These are phyloP conservation scores for Martes martes DNA, from an alignment of 2,113 vertebrate genomes.

Conservation along the genomic window DNA sequence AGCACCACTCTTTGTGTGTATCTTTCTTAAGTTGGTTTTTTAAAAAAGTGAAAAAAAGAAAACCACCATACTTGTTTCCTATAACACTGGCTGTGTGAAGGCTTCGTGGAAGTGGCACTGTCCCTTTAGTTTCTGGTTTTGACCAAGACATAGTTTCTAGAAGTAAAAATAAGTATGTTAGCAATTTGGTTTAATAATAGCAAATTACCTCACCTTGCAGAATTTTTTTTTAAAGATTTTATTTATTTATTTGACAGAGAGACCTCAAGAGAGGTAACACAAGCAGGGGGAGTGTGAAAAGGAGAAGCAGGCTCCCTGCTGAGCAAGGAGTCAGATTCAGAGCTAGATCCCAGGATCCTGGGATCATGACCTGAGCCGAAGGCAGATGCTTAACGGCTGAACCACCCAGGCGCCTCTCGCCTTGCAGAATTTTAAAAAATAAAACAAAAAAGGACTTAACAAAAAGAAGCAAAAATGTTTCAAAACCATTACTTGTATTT, in stretches of 20 bases:
- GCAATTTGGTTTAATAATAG: constrained; percentile 11
- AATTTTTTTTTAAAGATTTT: not conserved
- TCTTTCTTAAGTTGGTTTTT: constrained; percentile 67
- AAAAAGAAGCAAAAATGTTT: constrained; percentile 48
- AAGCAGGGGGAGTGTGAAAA: too few species aligned
- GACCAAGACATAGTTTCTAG: constrained; percentile 97
- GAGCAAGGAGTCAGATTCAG: too few species aligned
- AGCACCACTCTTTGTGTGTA: not conserved
- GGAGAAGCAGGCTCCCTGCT: too few species aligned
- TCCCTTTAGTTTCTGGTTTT: constrained; percentile 89
- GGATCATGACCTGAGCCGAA: too few species aligned
- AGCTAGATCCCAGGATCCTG: too few species aligned
- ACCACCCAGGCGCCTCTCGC: not conserved
- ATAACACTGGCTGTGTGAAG: constrained; percentile 95
- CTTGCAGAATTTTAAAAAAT: not conserved
- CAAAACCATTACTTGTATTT: constrained; percentile 13
- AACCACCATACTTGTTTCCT: constrained; percentile 92
- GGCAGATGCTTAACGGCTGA: too few species aligned
- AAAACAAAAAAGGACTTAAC: constrained; percentile 17
- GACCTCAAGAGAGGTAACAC: too few species aligned
- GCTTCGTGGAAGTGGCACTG: constrained; percentile 92
- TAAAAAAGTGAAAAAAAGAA: constrained; percentile 56
- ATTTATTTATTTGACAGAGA: too few species aligned
- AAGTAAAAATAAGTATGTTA: constrained; percentile 72
- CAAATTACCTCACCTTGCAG: not conserved